A percentile compares a stretch with the other conserved stretches of the same genome.
These are phyloP conservation scores for Diplogasteroides magnus DNA, from an alignment of 1,140 invertebrate genomes.

Conservation along the genomic window DNA sequence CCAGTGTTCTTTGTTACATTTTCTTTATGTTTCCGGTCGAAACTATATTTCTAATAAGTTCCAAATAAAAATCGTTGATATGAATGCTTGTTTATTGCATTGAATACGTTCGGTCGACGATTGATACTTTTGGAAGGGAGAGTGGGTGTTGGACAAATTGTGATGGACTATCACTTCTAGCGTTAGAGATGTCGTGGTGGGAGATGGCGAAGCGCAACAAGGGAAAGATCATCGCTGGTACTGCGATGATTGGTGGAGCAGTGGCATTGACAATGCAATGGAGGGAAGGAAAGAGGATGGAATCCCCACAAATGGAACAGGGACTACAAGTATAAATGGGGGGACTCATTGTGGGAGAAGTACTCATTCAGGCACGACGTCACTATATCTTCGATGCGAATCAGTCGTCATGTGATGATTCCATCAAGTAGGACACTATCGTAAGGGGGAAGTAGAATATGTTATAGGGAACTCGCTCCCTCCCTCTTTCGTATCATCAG, in stretches of 20 bases:
- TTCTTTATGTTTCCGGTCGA: too few relatives aligned
- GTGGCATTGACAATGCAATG: conserved; percentile 4
- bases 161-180: too few relatives aligned
- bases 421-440: conserved; percentile 25
- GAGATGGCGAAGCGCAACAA: conserved; percentile 21
- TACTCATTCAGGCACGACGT: conserved; percentile 24
- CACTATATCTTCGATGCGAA: conserved; percentile 36
- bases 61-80: too few relatives aligned
- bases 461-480: neutral
- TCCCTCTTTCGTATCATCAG: conserved; percentile 6
- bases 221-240: conserved; percentile 26
- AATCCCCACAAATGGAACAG: neutral
- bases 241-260: conserved; percentile 17
- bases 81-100: too few relatives aligned
- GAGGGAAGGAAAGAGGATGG: neutral
- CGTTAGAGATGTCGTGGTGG: conserved; percentile 18
- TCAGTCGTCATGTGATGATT: conserved; percentile 29
- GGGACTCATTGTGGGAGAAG: neutral
- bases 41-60: too few relatives aligned
- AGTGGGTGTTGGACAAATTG: too few relatives aligned
- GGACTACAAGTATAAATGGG: conserved; percentile 15
- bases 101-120: too few relatives aligned
- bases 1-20: too few relatives aligned
- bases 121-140: too few relatives aligned
- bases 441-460: neutral